Evolutionary conservation across 2,113 vertebrate genomes (phyloP).

Genomic region (Terrapene triunguis): DNA sequence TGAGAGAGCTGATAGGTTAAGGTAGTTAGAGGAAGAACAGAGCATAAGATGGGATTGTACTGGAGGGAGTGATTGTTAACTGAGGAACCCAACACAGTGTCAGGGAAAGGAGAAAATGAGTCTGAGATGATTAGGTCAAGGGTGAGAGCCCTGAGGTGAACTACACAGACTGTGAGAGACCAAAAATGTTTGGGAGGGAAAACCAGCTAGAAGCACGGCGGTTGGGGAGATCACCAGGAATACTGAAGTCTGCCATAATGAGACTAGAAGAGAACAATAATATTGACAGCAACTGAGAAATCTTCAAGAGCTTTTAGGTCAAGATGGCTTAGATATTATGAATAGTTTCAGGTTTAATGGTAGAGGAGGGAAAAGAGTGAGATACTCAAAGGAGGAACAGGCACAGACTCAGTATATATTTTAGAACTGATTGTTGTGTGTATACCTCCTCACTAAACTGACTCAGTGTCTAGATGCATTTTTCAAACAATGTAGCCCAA

Average conservation of each 20-base stretch:
- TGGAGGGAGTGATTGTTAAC: not conserved
- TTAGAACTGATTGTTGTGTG: not conserved
- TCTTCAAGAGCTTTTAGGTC: not conserved
- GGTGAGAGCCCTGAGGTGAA: not conserved
- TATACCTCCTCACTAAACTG: not conserved
- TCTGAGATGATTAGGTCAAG: not conserved
- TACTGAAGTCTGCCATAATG: not conserved
- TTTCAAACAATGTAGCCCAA: not conserved
- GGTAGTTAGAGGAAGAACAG: not conserved
- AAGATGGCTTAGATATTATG: not conserved
- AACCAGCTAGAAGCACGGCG: not conserved
- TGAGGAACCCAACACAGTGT: not conserved
- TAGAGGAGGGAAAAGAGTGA: not conserved
- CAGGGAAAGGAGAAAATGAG: not conserved
- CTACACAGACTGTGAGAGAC: not conserved
- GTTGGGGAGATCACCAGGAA: not conserved
- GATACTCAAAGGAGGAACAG: rapidly evolving
- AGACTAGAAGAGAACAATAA: not conserved
- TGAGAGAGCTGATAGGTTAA: rapidly evolving
- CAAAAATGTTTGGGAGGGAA: conserved; percentile 11
- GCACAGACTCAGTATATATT: not conserved
- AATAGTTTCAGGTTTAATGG: not conserved
- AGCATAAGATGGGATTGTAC: not conserved
- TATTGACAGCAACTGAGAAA: not conserved
- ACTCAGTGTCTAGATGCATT: not conserved